Evolutionary conservation across 2,888 invertebrate species (phyloP), one percentile per base, ranked within the genome.

Genomic region (Cheilosia variabilis): DNA sequence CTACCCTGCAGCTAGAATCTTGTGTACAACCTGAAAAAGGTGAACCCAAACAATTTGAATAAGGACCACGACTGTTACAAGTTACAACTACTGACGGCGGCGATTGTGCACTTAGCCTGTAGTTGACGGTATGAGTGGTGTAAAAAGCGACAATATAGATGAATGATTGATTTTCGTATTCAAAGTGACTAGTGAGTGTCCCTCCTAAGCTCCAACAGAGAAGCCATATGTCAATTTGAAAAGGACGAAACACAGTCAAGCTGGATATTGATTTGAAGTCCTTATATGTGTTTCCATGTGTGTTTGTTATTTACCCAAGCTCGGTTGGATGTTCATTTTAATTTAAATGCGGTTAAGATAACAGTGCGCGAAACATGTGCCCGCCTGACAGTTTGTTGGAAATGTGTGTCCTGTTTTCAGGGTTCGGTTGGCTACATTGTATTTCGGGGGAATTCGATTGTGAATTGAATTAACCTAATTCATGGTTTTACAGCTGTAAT

Each of bases 261-360:
- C 37, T 10, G 13, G 13, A 37, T 37, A 37, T 37, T 13, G 13
- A 37, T 37, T 37, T 10, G 0, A 13, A 13, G 37, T 37, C 37
- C 13, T 37, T 37, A 37, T 13, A 37, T 37, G 37, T 13, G 37
- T 13, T 13, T 37, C 34, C 34, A 10, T 10, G 3, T 34, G 3
- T 10, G 10, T 34, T 34, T 27, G 6, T 6, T 27, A 27, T 34
- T 34, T 34, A 34, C 10, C 34, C 34, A 34, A 9, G 34, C 3
- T 37, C 27, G 6, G 6, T 47, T 19, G 22, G 27, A 73, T 62
- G 63, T 55, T 65, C 13, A 73, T 55, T 73, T 73, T 13, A 73
- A 65, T 73, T 73, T 65, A 73, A 65, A 65, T 65, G 47, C 55
- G 47, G 63, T 55, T 73, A 65, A 63, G 47, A 55, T 50, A 45